Percentiles rank a stretch among this genome's conserved stretches.
Conservation (phyloP, 2,888 invertebrate species). For the Eupithecia subumbrata region DNA sequence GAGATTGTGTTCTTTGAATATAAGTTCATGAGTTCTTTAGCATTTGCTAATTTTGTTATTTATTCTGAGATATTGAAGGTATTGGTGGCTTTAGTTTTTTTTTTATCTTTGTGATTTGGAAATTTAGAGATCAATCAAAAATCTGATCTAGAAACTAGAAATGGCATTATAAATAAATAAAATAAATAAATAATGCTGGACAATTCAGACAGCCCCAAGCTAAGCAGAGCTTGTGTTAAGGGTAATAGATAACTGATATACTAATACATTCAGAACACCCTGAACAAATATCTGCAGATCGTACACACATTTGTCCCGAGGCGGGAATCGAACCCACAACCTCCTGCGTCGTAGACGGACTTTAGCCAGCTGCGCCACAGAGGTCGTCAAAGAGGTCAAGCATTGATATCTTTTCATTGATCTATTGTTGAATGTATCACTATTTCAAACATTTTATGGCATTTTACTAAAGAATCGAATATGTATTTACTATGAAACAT, state of each 20-base stretch:
- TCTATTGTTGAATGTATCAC: background rate
- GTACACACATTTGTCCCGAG: too few species aligned
- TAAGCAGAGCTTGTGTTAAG: too few species aligned
- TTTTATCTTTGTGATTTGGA: background rate
- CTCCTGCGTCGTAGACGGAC: too few species aligned
- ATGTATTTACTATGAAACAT: background rate
- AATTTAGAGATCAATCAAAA: background rate
- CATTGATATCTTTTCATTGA: background rate
- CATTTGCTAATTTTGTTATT: conserved; percentile 54
- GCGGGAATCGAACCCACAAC: too few species aligned
- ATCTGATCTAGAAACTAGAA: background rate
- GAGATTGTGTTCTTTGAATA: conserved; percentile 31
- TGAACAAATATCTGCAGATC: too few species aligned
- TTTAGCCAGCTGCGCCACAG: too few species aligned
- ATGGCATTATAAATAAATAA: too few species aligned
- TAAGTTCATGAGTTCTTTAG: conserved; percentile 10
- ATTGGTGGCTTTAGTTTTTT: background rate
- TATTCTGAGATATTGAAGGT: conserved; percentile 44
- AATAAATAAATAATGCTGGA: too few species aligned
- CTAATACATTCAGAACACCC: too few species aligned
- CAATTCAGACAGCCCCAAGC: too few species aligned
- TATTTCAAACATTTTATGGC: background rate
- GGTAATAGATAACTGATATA: too few species aligned
- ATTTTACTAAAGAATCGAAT: background rate
- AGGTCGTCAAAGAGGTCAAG: too few species aligned